Evolutionary conservation across 2,797 vertebrate genomes (phyloP).

Genomic region (Furcifer pardalis): DNA sequence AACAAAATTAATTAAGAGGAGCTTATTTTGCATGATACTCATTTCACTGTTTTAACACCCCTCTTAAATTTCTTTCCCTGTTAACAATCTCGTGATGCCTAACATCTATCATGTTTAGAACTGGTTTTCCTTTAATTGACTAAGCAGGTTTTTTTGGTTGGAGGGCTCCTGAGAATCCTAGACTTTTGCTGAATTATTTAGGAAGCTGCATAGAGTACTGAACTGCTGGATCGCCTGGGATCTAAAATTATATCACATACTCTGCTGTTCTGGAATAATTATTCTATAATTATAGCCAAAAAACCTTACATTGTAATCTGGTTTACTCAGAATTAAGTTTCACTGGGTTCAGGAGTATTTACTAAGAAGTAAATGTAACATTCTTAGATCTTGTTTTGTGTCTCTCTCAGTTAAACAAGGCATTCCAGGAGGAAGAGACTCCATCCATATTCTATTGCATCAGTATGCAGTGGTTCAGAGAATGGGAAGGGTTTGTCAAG

Average conservation of each 20-base stretch:
- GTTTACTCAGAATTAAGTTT: neutral
- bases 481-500: conserved; percentile 99
- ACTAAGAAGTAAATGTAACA: neutral
- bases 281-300: neutral
- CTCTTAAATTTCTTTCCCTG: neutral
- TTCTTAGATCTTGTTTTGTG: neutral
- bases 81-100: neutral
- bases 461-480: conserved; percentile 99
- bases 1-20: too few relatives aligned
- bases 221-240: neutral
- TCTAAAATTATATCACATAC: neutral
- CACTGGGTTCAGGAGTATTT: neutral
- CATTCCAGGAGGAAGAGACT: conserved; percentile 98
- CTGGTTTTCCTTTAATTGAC: neutral
- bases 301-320: neutral
- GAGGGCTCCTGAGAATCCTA: too few relatives aligned
- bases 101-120: neutral
- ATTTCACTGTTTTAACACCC: too few relatives aligned
- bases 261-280: neutral
- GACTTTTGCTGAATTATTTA: too few relatives aligned
- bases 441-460: conserved; percentile 97
- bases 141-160: too few relatives aligned
- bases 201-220: neutral
- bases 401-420: conserved; percentile 90
- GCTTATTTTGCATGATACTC: neutral